These are phyloP conservation scores for Micromesistius poutassou DNA, from an alignment of 2,797 vertebrate species.

Conservation along the genomic window DNA sequence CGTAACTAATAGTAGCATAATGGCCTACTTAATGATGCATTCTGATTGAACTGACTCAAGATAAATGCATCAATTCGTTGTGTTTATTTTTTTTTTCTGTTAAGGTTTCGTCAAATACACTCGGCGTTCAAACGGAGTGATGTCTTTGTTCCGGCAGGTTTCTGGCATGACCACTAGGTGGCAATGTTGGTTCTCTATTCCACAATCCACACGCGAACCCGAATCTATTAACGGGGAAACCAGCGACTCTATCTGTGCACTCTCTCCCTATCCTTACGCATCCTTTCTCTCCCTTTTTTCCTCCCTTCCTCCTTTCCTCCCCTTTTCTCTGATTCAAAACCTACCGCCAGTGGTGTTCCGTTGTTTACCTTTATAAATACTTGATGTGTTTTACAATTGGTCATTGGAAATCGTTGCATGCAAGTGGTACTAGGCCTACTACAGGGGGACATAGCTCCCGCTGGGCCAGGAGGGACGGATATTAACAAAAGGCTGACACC, in stretches of 20 bases:
- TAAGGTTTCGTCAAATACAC: no score
- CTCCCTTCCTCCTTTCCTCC: constrained; percentile 40
- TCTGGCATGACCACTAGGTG: constrained; percentile 49
- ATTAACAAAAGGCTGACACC: not conserved
- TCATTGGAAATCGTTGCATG: constrained; percentile 30
- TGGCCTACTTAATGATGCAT: no score
- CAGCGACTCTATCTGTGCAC: constrained; percentile 7
- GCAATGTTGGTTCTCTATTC: constrained; percentile 62
- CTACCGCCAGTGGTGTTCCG: constrained; percentile 64
- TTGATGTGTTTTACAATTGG: constrained; percentile 67
- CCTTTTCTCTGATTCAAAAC: constrained; percentile 67
- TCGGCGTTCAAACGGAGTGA: no score
- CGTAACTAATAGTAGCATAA: no score
- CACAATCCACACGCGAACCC: not conserved
- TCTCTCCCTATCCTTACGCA: constrained; percentile 8
- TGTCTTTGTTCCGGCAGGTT: no score
- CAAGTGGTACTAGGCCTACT: constrained; percentile 1
- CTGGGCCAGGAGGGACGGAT: not conserved
- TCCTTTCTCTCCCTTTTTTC: constrained; percentile 22
- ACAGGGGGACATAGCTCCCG: not conserved
- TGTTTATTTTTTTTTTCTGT: no score
- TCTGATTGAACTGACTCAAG: no score
- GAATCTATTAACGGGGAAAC: not conserved
- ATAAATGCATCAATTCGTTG: no score
- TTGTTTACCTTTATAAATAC: constrained; percentile 74